These are phyloP conservation scores for Turritopsis dohrnii DNA, from an alignment of 30 jellyfish, hydroid and myxozoan species.

Conservation along the genomic window DNA sequence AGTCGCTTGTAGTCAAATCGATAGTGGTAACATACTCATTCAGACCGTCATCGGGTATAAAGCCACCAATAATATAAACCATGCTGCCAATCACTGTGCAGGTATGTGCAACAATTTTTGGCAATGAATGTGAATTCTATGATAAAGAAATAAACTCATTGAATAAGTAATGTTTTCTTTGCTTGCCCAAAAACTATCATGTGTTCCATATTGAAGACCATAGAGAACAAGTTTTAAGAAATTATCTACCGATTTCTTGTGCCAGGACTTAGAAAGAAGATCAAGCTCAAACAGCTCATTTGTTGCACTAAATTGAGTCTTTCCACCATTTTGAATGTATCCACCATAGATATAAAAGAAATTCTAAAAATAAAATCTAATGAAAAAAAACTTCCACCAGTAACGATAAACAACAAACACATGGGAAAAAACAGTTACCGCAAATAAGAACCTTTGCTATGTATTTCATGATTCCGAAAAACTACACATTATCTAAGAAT, in stretches of 20 bases:
- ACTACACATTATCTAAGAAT: too few species aligned
- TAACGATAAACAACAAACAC: too few species aligned
- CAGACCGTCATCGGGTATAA: slow-evolving; percentile 32
- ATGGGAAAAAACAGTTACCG: too few species aligned
- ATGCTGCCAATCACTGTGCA: slow-evolving; percentile 62
- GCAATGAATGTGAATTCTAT: neutral
- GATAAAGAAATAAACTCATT: neutral
- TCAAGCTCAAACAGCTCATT: slow-evolving; percentile 49
- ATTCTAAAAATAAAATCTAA: slow-evolving; percentile 31
- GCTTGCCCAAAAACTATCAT: too few species aligned
- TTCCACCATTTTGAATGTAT: slow-evolving; percentile 47
- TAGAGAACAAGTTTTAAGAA: neutral
- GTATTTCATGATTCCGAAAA: too few species aligned
- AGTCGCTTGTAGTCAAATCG: slow-evolving; percentile 23
- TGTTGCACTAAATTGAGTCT: slow-evolving; percentile 35
- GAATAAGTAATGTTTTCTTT: too few species aligned
- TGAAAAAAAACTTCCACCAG: neutral
- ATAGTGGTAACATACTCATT: slow-evolving; percentile 37
- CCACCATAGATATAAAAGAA: slow-evolving; percentile 24
- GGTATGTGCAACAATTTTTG: slow-evolving; percentile 64
- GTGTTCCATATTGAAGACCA: neutral
- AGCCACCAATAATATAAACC: slow-evolving; percentile 83
- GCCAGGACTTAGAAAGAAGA: slow-evolving; percentile 22
- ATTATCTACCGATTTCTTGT: slow-evolving; percentile 26
- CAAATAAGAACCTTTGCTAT: too few species aligned